Conservation (phyloP, 2,797 vertebrate species). For the Brachyrhaphis roseni region DNA sequence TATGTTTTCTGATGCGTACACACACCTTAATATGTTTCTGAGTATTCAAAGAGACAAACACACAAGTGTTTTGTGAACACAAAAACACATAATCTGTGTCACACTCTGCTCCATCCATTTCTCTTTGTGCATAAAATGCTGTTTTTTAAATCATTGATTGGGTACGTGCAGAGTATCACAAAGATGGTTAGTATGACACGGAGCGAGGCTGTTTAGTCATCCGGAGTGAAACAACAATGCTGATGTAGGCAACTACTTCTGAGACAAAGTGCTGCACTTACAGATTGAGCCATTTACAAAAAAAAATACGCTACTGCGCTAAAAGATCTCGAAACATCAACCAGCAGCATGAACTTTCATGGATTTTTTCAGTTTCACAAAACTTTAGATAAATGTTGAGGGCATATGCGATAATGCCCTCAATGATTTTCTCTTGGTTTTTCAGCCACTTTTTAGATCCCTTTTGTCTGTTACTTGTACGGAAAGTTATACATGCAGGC, state of each 20-base stretch:
- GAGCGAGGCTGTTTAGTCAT: slow-evolving; percentile 16
- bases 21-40: slow-evolving; percentile 40
- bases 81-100: slow-evolving; percentile 10
- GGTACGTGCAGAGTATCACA: slow-evolving; percentile 38
- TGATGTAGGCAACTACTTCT: slow-evolving; percentile 5
- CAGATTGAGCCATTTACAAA: slow-evolving; percentile 19
- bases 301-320: slow-evolving; percentile 7
- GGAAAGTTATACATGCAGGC: not conserved
- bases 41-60: slow-evolving; percentile 29
- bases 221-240: slow-evolving; percentile 23
- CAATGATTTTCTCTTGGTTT: not conserved
- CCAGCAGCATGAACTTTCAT: not conserved
- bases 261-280: not conserved
- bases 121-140: slow-evolving; percentile 30
- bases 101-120: not conserved
- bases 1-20: slow-evolving; percentile 29
- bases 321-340: not conserved
- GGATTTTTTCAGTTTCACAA: not conserved
- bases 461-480: not conserved
- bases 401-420: not conserved
- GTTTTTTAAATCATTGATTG: slow-evolving; percentile 72
- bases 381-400: not conserved
- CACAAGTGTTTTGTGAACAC: slow-evolving; percentile 8
- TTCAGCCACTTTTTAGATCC: not conserved
- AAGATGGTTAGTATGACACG: slow-evolving; percentile 51